These are phyloP conservation scores for Hydrochoerus hydrochaeris DNA, from an alignment of 2,113 vertebrate species.

Conservation along the genomic window DNA sequence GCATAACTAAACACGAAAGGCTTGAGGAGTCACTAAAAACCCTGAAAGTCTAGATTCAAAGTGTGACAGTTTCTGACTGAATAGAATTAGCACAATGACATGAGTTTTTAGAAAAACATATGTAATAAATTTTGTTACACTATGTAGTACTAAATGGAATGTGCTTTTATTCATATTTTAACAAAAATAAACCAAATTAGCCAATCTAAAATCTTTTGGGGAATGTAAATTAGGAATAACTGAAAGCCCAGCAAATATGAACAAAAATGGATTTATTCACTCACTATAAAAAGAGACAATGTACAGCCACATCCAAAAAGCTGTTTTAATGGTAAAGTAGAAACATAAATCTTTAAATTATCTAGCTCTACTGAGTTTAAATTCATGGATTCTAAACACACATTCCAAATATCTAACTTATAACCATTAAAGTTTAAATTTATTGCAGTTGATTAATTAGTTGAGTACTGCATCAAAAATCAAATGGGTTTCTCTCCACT, in stretches of 20 bases:
- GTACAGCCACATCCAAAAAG: constrained; percentile 12
- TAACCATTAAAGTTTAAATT: background rate
- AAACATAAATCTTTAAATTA: background rate
- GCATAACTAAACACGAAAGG: background rate
- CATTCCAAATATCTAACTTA: background rate
- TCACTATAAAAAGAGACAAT: background rate
- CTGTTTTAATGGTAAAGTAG: constrained; percentile 41
- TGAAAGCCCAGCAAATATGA: background rate
- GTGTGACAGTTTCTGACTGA: background rate
- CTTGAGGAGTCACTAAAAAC: background rate
- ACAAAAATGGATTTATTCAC: background rate
- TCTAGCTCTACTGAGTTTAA: background rate
- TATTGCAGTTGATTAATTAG: background rate
- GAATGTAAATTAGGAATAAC: background rate
- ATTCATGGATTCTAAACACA: background rate
- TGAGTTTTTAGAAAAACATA: background rate
- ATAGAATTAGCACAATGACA: background rate
- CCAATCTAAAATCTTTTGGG: background rate
- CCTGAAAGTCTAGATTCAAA: background rate
- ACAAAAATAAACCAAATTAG: background rate
- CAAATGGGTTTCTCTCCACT: background rate
- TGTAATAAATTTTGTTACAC: background rate
- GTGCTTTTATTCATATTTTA: background rate
- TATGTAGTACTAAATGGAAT: background rate
- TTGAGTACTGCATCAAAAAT: constrained; percentile 5